phyloP scores from a whole-genome alignment of 2,888 invertebrate genomes.

The Portevinia maculata region DNA sequence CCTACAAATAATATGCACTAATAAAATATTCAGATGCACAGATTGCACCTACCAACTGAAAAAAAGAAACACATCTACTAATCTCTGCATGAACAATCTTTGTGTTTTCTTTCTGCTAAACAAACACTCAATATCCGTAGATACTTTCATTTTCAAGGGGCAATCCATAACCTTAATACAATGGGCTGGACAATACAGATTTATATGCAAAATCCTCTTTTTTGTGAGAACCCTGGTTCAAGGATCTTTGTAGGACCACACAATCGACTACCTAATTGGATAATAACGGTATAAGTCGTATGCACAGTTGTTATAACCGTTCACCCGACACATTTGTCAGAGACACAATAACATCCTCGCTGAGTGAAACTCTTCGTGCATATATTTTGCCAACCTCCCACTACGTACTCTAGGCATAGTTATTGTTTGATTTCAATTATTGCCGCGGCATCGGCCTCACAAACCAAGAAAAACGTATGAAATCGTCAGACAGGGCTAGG shows the following conservation, averaged over 20 bases:
- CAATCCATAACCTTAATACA: conserved; percentile 36
- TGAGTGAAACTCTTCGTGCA: conserved; percentile 20
- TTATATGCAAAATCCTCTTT: conserved; percentile 41
- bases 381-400: conserved; percentile 5
- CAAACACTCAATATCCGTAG: conserved; percentile 27
- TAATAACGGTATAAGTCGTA: conserved; percentile 62
- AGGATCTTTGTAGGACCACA: conserved; percentile 34
- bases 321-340: conserved; percentile 4
- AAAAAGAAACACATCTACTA: conserved; percentile 8
- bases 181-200: conserved; percentile 41
- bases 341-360: conserved; percentile 18
- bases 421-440: conserved; percentile 73
- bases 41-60: not conserved
- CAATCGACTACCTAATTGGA: conserved; percentile 69
- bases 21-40: conserved; percentile 61
- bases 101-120: conserved; percentile 27
- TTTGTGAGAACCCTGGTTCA: conserved; percentile 8
- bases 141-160: conserved; percentile 29
- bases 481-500: conserved; percentile 16
- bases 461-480: not conserved
- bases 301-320: conserved; percentile 40
- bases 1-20: conserved; percentile 27
- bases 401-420: conserved; percentile 40
- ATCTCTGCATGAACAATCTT: not conserved
- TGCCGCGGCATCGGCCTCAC: conserved; percentile 20